Evolutionary conservation across 2,888 invertebrate genomes (phyloP).

Genomic region (Caenorhabditis japonica): DNA sequence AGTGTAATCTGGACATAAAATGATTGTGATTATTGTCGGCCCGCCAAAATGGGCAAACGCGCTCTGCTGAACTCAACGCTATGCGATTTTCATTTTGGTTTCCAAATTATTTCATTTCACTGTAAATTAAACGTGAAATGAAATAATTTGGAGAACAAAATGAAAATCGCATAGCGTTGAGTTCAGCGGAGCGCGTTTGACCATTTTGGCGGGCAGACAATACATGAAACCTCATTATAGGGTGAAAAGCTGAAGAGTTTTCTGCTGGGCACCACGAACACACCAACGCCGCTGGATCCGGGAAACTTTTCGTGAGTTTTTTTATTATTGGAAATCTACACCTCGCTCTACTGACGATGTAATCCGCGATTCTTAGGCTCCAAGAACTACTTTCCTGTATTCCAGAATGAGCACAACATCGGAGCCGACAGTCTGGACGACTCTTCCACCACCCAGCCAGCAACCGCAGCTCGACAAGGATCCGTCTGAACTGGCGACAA

Average conservation of each 20-base stretch:
- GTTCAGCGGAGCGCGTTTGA: too few species aligned
- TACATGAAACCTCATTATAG: constrained; percentile 4
- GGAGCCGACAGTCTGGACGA: constrained; percentile 36
- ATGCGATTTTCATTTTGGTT: too few species aligned
- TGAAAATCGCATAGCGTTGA: too few species aligned
- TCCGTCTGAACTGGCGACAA: constrained; percentile 7
- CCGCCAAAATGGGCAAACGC: too few species aligned
- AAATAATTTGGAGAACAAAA: too few species aligned
- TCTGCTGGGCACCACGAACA: constrained; percentile 16
- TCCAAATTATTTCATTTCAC: too few species aligned
- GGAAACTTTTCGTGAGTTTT: constrained; percentile 24
- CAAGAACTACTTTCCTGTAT: background rate
- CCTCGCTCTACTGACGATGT: too few species aligned
- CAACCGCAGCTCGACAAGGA: background rate
- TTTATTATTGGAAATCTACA: background rate
- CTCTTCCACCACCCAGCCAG: constrained; percentile 3
- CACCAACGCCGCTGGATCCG: constrained; percentile 8
- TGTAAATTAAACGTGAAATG: background rate
- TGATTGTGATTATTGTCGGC: too few species aligned
- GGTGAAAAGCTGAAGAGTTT: constrained; percentile 25
- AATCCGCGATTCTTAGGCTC: background rate
- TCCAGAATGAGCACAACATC: constrained; percentile 28
- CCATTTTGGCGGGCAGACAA: too few species aligned
- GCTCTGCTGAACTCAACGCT: too few species aligned
- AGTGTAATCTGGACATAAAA: constrained; percentile 21